These are phyloP conservation scores for Labeo calbasu DNA, from an alignment of 2,797 vertebrate species.

Conservation along the genomic window DNA sequence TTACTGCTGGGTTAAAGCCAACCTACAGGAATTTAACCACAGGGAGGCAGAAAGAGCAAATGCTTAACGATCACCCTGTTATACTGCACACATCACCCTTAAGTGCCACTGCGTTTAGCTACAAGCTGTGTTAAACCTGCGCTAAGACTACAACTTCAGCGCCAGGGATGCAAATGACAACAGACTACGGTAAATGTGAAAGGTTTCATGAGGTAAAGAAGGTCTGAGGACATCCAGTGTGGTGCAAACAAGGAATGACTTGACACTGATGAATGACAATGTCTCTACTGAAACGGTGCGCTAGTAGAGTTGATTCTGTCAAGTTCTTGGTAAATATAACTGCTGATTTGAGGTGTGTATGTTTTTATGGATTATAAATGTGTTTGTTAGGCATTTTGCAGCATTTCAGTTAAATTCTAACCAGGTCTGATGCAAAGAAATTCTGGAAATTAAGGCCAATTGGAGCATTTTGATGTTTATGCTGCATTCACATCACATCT, in stretches of 20 bases:
- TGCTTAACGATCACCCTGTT: slow-evolving; percentile 31
- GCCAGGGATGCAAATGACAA: slow-evolving; percentile 17
- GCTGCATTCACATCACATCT: not conserved
- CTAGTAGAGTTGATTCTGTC: slow-evolving; percentile 34
- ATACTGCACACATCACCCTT: slow-evolving; percentile 36
- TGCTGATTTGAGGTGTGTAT: not conserved
- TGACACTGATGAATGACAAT: slow-evolving; percentile 13
- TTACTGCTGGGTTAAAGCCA: slow-evolving; percentile 45
- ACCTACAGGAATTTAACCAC: slow-evolving; percentile 28
- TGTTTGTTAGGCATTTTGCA: not conserved
- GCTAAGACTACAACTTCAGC: slow-evolving; percentile 35
- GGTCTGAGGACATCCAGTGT: slow-evolving; percentile 19
- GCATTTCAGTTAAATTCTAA: not conserved
- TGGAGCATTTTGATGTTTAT: not conserved
- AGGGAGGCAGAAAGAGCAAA: slow-evolving; percentile 45
- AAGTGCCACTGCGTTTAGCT: slow-evolving; percentile 26
- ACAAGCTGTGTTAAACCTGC: slow-evolving; percentile 36
- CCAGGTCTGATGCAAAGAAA: not conserved
- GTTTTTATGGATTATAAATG: not conserved
- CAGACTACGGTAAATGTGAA: slow-evolving; percentile 23
- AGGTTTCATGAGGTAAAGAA: not conserved
- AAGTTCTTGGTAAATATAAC: not conserved
- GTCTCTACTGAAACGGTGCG: not conserved
- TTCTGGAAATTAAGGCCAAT: slow-evolving; percentile 6
- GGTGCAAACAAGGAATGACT: slow-evolving; percentile 32